Percentiles rank a stretch among this genome's conserved stretches.
Conservation (phyloP, 2,888 invertebrate genomes). For the Cantharis nigra region DNA sequence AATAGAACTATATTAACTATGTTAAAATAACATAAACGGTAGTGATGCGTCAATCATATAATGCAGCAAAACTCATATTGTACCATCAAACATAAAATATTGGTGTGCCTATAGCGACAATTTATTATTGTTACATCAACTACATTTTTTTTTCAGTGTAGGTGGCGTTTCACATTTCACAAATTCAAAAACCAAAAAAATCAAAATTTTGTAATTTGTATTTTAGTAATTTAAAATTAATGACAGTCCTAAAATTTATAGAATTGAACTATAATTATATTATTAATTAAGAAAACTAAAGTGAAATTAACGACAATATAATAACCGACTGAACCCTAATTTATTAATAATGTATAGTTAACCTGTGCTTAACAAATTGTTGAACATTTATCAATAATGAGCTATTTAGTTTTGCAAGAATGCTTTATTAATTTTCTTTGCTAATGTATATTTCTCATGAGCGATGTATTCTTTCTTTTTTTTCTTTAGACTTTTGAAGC, state of each 20-base stretch:
- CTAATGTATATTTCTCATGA: neutral
- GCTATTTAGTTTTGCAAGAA: neutral
- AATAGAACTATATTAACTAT: too few species aligned
- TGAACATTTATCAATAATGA: neutral
- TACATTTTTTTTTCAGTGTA: too few species aligned
- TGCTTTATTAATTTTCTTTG: neutral
- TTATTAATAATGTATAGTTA: neutral
- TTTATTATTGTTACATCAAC: too few species aligned
- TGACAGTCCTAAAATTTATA: neutral
- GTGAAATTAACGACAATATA: neutral
- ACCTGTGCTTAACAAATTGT: neutral
- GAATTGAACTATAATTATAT: neutral
- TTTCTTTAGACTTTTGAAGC: neutral
- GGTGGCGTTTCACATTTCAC: too few species aligned
- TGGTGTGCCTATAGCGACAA: too few species aligned
- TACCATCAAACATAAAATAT: too few species aligned
- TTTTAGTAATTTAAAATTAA: too few species aligned
- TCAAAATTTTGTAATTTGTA: too few species aligned
- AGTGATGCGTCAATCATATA: too few species aligned
- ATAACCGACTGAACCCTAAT: neutral
- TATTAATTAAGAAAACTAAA: neutral
- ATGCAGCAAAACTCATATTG: too few species aligned
- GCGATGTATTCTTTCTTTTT: neutral
- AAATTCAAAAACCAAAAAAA: too few species aligned
- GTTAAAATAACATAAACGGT: too few species aligned